phyloP scores from a whole-genome alignment of 2,888 invertebrate genomes.

The Digitonthophagus gazella region DNA sequence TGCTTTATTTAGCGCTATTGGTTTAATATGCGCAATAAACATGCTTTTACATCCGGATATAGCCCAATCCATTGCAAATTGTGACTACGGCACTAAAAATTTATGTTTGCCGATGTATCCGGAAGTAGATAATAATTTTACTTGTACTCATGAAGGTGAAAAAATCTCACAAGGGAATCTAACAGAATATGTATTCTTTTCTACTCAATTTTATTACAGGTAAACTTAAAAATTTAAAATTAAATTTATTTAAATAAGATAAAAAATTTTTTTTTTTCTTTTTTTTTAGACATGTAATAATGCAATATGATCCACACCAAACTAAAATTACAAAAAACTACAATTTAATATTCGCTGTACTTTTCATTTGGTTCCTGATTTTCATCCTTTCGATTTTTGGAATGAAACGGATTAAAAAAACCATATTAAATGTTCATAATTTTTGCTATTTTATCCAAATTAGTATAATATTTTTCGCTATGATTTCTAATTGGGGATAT shows the following conservation, averaged over 20 bases:
- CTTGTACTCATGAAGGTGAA: neutral
- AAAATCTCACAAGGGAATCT: neutral
- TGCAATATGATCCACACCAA: constrained; percentile 16
- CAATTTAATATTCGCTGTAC: constrained; percentile 7
- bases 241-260: neutral
- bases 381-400: constrained; percentile 19
- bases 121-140: neutral
- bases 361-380: constrained; percentile 16
- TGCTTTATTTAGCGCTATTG: neutral
- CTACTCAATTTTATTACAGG: constrained; percentile 20
- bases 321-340: constrained; percentile 12
- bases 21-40: constrained; percentile 4
- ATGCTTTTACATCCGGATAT: neutral
- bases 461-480: neutral
- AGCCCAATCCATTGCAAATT: neutral
- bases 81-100: neutral
- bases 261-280: neutral
- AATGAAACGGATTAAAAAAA: constrained; percentile 15
- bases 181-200: constrained; percentile 11
- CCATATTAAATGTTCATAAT: constrained; percentile 7
- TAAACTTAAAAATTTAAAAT: neutral
- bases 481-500: neutral
- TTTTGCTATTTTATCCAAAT: neutral
- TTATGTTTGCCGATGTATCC: constrained; percentile 18
- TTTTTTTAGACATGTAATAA: constrained; percentile 8